These are phyloP conservation scores for Acinonyx jubatus DNA, from an alignment of 2,113 vertebrate genomes.

Conservation along the genomic window DNA sequence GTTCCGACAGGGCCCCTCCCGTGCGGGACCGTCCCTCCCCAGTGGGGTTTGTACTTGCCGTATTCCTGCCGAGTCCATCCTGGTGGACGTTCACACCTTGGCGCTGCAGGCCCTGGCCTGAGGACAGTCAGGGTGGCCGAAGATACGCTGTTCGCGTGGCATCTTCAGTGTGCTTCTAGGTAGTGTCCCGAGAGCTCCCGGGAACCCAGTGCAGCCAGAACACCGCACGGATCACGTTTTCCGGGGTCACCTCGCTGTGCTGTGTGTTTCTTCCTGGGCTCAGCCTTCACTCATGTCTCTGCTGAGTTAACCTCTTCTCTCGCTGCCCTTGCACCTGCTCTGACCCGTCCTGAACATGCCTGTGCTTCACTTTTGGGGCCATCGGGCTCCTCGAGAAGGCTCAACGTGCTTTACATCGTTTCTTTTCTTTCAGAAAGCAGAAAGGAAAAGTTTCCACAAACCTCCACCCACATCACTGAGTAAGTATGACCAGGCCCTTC, in stretches of 20 bases:
- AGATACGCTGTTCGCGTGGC: background rate
- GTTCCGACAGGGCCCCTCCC: background rate
- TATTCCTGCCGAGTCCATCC: rapidly evolving
- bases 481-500: constrained; percentile 82
- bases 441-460: constrained; percentile 84
- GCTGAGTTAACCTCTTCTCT: background rate
- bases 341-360: background rate
- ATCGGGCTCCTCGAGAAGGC: background rate
- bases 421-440: constrained; percentile 85
- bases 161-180: background rate
- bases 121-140: rapidly evolving
- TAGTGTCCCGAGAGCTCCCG: background rate
- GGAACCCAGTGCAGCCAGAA: background rate
- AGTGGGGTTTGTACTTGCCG: background rate
- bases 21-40: background rate
- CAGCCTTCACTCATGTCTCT: background rate
- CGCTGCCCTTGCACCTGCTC: background rate
- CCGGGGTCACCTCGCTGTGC: rapidly evolving
- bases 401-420: rapidly evolving
- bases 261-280: background rate
- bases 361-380: background rate
- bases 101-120: rapidly evolving
- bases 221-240: too few species aligned
- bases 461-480: constrained; percentile 90
- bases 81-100: rapidly evolving